Base-by-base conservation (phyloP, 2,888 invertebrate species). In the Temnothorax rugatulus region DNA sequence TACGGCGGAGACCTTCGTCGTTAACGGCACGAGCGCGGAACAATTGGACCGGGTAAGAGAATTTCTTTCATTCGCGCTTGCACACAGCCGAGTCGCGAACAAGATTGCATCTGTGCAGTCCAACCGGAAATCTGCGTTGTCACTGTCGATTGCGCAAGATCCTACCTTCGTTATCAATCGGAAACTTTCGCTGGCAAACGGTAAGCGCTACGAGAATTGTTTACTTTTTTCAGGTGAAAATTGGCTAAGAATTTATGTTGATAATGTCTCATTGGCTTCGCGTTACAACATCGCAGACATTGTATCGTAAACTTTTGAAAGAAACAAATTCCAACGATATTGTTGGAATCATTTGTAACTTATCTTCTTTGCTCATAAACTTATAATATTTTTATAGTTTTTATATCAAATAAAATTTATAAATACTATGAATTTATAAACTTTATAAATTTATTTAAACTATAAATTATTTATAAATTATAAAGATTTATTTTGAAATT, bases 11-110 rank as follows among this genome's bases (percentile, higher is more conserved):
- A 90, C 90, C 0, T 47, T 90, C 3, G 44, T 89, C n/a, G 71
- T 92, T 9, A 88, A 93, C 66, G 91, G 90, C 34, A 91, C 92
- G 63, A 90, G 57, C 34, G 44, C 83, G 0, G 92, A 93, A 9
- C 91, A 91, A 69, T 85, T 92, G 3, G 73, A 76, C 47, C 89
- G 91, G 89, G 94, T 94, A 90, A 87, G 76, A 0, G 8, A 38
- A 57, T 76, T 25, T 29, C 1, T 50, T 50, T 41, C 47, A 13
- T 38, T 50, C 5, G 13, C 13, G 3, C 29, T 47, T 18, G 9
- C n/a, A 50, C n/a, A 34, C 34, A 8, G 41, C 7, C 50, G 11
- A 44, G 8, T 18, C 13, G 18, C 34, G 44, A 34, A 21, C 50
- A 66, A 66, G 63, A 15, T 34, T 29, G 29, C 7, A 63, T 59